A percentile compares a stretch with the other conserved stretches of the same genome.
Conservation (phyloP, 2,113 vertebrate genomes). For the Apeltes quadracus region DNA sequence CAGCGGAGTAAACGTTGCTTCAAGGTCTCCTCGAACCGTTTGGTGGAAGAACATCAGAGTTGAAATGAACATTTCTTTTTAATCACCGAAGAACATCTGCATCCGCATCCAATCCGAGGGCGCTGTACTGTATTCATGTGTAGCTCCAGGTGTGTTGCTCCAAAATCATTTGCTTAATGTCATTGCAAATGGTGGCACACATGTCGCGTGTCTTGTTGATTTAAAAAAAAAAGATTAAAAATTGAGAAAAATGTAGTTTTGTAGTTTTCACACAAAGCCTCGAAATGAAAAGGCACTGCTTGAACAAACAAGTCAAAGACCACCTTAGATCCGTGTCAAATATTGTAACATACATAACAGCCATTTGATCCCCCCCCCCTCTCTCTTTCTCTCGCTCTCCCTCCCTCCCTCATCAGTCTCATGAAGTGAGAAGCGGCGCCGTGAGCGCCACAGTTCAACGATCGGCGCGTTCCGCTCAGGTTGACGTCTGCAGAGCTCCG, state of each 20-base stretch:
- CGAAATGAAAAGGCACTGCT: background rate
- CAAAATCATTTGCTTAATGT: background rate
- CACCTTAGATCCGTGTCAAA: background rate
- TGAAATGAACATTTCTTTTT: background rate
- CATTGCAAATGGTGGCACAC: background rate
- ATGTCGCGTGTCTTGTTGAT: too few relatives aligned
- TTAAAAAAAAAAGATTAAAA: too few relatives aligned
- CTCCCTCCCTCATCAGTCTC: background rate
- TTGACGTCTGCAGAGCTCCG: slow-evolving; percentile 37
- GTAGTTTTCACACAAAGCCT: too few relatives aligned
- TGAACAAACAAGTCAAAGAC: background rate
- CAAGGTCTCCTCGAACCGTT: background rate
- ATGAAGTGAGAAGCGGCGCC: slow-evolving; percentile 60
- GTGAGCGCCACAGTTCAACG: slow-evolving; percentile 44
- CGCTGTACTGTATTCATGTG: background rate
- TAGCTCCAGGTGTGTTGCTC: background rate
- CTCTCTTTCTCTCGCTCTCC: background rate
- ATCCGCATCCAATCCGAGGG: background rate
- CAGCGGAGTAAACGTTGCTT: slow-evolving; percentile 12
- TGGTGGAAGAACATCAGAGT: background rate
- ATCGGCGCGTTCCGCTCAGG: slow-evolving; percentile 40
- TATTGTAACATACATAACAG: too few relatives aligned
- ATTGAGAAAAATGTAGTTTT: too few relatives aligned
- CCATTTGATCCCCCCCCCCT: background rate
- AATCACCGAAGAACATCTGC: background rate